Base-by-base conservation (phyloP, 2,888 invertebrate species). In the Prosopocoilus inquinatus region DNA sequence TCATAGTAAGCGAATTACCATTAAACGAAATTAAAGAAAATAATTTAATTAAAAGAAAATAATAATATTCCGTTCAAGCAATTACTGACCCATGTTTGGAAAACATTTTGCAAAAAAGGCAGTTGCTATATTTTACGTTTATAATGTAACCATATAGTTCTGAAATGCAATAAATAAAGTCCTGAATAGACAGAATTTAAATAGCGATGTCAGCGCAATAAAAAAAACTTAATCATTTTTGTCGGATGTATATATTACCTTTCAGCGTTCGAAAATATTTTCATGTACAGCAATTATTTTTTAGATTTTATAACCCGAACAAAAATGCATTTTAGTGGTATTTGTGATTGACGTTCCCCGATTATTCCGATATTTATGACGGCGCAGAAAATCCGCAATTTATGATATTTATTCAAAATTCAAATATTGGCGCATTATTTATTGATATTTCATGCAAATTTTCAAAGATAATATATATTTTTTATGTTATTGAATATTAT, bases 321-420 rank as follows among this genome's bases (percentile, higher is more conserved):
- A 61, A 65, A 66, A 67, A 66, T 66, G 68, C 67, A 67, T 69
- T 70, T 67, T 65, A 62, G 65, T 63, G 66, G 65, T 64, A 62
- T 55, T 64, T 68, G 68, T 66, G 65, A 68, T 64, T 70, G 70
- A 68, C 69, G 63, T 69, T 68, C 67, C 65, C 64, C 64, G 64
- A 68, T 70, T 70, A 66, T 66, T 65, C 67, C 65, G 65, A 64
- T 70, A 69, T 69, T 68, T 70, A 67, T 67, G 61, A 58, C 59
- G 61, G 56, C 62, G 60, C 47, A 39, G 58, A 58, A 58, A 59
- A 59, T 62, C 51, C 54, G 53, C 58, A 58, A 59, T 62, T 62
- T 62, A 60, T 57, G 58, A 47, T 55, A 57, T 57, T 57, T 57
- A 53, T 59, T 48, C 58, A 57, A 57, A 61, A 60, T 55, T 53